Evolutionary conservation across 2,888 invertebrate species (phyloP).

Genomic region (Gibbula magus): DNA sequence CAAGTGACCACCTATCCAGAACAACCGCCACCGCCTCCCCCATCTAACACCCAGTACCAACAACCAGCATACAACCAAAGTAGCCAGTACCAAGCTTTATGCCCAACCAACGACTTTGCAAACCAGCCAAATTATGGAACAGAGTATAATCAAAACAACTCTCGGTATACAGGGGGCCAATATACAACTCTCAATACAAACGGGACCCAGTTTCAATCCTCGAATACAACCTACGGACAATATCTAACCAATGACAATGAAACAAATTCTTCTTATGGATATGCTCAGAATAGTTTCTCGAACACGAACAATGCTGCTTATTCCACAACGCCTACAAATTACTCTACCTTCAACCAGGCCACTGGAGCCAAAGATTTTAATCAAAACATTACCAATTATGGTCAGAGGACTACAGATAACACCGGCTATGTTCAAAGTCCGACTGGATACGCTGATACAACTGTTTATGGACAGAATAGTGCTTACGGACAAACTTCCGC

Average conservation of each 20-base stretch:
- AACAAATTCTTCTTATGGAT: not conserved
- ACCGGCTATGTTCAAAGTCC: not conserved
- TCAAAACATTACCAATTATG: not conserved
- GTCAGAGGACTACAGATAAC: not conserved
- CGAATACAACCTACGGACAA: not conserved
- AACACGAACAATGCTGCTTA: not conserved
- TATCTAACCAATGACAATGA: not conserved
- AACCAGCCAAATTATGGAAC: not conserved
- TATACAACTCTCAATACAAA: not conserved
- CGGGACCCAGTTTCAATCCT: not conserved
- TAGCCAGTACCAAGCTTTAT: not conserved
- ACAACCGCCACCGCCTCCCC: not conserved
- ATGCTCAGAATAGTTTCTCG: not conserved
- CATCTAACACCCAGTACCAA: not conserved
- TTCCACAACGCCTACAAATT: not conserved
- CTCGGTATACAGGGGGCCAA: not conserved
- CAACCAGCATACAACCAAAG: not conserved
- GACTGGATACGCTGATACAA: not conserved
- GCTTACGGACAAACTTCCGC: not conserved
- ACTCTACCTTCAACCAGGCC: not conserved
- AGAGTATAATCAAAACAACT: not conserved
- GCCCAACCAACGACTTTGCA: not conserved
- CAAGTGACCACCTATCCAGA: not conserved
- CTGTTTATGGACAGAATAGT: not conserved
- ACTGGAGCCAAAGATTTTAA: not conserved